Evolutionary conservation across 2,797 vertebrate genomes (phyloP), one percentile per base, ranked within the genome.

Genomic region (Sylvilagus floridanus): DNA sequence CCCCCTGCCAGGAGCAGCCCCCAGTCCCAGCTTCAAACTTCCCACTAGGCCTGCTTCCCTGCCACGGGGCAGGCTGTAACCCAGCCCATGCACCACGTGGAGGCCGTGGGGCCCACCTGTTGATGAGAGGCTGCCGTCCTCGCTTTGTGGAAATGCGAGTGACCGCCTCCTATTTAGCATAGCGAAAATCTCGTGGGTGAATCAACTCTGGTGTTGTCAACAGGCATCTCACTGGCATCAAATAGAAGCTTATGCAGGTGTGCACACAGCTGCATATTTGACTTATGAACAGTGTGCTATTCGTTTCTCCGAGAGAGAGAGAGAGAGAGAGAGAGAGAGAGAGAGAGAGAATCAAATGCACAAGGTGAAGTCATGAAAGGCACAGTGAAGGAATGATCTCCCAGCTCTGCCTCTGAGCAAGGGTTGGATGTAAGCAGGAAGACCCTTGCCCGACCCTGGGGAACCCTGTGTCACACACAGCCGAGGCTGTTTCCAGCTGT

Each of bases 51-150:
- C 50, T 26, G 22, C 37, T n/a, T 37, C 65, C 37, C 97, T 97
- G 91, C 95, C 97, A 96, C 65, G 94, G 66, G 95, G 77, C 93
- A 72, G 94, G 97, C 95, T 94, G 95, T 75, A 72, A 65, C n/a
- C 88, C 37, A 30, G 37, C 5, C 65, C 75, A 30, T 76, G 76
- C 42, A 47, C 5, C 0, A 35, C 12, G 11, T 21, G 0, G 21
- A 4, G 7, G 11, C 13, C 5, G 10, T 4, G 47, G 42, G 24
- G 22, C 54, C 54, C 17, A 19, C 54, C 54, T 57, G 54, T 16
- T 13, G 54, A 16, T 57, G 54, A 0, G 73, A 32, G 26, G 32
- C 2, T 35, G 4, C 7, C 32, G 2, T 7, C 4, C n/a, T 11
- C 3, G 28, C 28, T 63, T 5, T 37, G 3, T 16, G 21, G 19